Evolutionary conservation across 2,888 invertebrate species (phyloP).

Genomic region (Acanthococcus lagerstroemiae): DNA sequence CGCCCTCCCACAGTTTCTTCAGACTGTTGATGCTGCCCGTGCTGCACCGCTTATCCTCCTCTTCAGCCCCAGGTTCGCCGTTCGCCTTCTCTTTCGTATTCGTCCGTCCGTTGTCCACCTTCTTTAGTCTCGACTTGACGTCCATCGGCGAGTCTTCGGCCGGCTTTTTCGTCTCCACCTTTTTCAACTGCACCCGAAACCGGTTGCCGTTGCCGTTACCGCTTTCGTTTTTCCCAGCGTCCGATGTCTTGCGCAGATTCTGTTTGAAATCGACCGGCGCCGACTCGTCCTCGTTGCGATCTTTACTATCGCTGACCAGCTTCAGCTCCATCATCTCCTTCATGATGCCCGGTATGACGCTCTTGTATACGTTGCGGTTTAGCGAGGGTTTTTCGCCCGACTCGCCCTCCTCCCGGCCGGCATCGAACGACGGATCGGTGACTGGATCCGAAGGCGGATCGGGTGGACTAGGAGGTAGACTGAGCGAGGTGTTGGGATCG

Average conservation of each 20-base stretch:
- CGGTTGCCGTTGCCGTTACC: conserved; percentile 1
- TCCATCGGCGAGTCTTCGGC: conserved; percentile 55
- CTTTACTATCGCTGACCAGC: conserved; percentile 73
- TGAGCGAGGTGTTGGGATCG: conserved; percentile 16
- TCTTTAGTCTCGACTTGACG: conserved; percentile 71
- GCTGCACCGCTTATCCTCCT: conserved; percentile 78
- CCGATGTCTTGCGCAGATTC: conserved; percentile 43
- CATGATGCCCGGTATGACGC: conserved; percentile 49
- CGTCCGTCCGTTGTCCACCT: conserved; percentile 53
- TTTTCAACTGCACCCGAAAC: conserved; percentile 50
- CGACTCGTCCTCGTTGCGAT: conserved; percentile 55
- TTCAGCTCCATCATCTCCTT: conserved; percentile 75
- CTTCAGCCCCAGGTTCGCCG: conserved; percentile 43
- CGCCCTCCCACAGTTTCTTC: conserved; percentile 85
- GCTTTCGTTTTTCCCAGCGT: neutral
- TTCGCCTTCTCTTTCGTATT: conserved; percentile 38
- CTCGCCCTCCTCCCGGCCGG: conserved; percentile 39
- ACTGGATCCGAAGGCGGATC: conserved; percentile 43
- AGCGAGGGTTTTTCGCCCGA: conserved; percentile 29
- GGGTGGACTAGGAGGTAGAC: conserved; percentile 32
- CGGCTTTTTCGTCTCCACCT: conserved; percentile 58
- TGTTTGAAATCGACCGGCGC: conserved; percentile 45
- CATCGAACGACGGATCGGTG: conserved; percentile 37
- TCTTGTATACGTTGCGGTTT: conserved; percentile 38
- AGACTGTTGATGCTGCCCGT: conserved; percentile 87